Conservation (phyloP, 2,797 vertebrate species). For the Acanthiza pusilla region DNA sequence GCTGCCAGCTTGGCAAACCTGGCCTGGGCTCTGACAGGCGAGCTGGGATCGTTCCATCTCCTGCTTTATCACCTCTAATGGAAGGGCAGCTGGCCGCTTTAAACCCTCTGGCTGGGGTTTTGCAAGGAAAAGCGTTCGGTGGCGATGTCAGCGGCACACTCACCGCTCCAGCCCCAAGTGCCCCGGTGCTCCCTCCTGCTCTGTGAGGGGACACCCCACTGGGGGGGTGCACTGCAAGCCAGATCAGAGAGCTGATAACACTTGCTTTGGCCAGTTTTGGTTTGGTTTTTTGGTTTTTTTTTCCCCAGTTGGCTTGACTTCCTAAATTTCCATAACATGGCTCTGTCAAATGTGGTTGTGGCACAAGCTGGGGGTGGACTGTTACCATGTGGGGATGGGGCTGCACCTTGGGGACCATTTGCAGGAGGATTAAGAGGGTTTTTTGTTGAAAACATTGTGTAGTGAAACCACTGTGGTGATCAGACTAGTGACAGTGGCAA, state of each 20-base stretch:
- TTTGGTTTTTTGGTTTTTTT: not conserved
- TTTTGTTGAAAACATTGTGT: not conserved
- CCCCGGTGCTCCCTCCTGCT: not conserved
- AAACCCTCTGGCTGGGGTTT: not conserved
- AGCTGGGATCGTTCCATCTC: not conserved
- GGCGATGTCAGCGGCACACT: not conserved
- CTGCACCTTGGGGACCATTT: not conserved
- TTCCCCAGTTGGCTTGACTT: not conserved
- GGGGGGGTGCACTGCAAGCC: rapidly evolving
- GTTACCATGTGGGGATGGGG: not conserved
- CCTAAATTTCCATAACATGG: no score
- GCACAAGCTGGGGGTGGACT: not conserved
- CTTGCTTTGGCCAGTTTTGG: not conserved
- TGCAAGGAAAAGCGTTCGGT: not conserved
- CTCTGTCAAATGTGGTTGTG: not conserved
- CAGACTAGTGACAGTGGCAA: not conserved
- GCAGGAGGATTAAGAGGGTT: not conserved
- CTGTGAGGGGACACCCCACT: not conserved
- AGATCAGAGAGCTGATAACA: not conserved
- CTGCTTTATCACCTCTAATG: conserved; percentile 47
- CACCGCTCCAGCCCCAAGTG: not conserved
- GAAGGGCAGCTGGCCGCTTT: conserved; percentile 19
- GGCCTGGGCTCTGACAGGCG: not conserved
- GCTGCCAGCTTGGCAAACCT: not conserved
- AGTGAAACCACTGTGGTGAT: not conserved